phyloP scores from a whole-genome alignment of 2,888 invertebrate species.

The Unio pictorum region DNA sequence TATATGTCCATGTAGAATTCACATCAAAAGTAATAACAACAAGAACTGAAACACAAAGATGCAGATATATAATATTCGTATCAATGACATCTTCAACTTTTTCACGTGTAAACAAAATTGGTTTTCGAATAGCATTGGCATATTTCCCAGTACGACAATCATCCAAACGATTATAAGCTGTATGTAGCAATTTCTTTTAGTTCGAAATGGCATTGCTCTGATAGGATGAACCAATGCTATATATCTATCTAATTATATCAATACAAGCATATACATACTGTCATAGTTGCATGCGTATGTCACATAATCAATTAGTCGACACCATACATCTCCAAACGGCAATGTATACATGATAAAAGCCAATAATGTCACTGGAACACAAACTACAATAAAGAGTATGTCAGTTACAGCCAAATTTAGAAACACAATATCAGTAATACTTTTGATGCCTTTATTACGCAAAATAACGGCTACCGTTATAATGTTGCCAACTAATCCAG shows the following conservation, averaged over 20 bases:
- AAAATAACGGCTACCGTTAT: constrained; percentile 89
- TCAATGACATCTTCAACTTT: constrained; percentile 65
- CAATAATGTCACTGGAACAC: constrained; percentile 91
- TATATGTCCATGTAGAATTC: constrained; percentile 88
- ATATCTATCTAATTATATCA: constrained; percentile 89
- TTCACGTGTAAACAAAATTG: background rate
- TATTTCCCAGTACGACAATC: constrained; percentile 74
- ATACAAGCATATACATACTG: constrained; percentile 89
- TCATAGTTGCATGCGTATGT: constrained; percentile 91
- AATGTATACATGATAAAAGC: constrained; percentile 81
- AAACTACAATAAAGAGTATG: constrained; percentile 88
- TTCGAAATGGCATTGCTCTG: constrained; percentile 85
- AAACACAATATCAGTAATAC: constrained; percentile 87
- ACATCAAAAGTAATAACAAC: constrained; percentile 86
- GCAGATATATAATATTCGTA: background rate
- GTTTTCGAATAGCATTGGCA: constrained; percentile 37
- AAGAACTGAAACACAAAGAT: constrained; percentile 88
- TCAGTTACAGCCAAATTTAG: constrained; percentile 90
- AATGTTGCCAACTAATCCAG: constrained; percentile 87
- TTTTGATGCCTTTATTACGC: constrained; percentile 87
- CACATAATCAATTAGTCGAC: constrained; percentile 89
- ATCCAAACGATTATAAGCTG: constrained; percentile 86
- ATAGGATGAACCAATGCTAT: constrained; percentile 92
- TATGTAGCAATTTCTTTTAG: constrained; percentile 83
- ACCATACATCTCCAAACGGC: constrained; percentile 91